phyloP scores from a whole-genome alignment of 2,888 invertebrate genomes.

The Salticus scenicus region DNA sequence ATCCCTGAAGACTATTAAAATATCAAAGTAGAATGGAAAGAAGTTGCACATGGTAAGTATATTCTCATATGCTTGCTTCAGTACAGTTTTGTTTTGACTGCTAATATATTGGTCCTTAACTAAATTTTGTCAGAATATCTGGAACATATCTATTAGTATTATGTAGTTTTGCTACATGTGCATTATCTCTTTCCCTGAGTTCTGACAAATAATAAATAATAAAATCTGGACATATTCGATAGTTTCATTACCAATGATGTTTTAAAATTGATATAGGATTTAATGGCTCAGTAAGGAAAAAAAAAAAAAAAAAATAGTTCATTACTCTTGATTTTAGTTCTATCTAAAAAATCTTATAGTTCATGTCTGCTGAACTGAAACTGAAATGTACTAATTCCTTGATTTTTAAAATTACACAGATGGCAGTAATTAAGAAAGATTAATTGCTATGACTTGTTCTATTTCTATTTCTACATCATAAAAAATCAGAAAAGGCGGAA shows the following conservation, averaged over 20 bases:
- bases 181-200: conserved; percentile 64
- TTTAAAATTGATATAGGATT: not conserved
- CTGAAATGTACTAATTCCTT: not conserved
- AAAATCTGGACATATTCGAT: conserved; percentile 32
- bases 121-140: conserved; percentile 45
- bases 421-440: not conserved
- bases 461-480: not conserved
- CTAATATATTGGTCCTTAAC: conserved; percentile 52
- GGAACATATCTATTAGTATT: conserved; percentile 33
- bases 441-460: not conserved
- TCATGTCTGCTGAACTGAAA: not conserved
- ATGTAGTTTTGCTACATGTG: conserved; percentile 45
- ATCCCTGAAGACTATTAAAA: conserved; percentile 4
- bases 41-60: conserved; percentile 60
- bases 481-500: conserved; percentile 11
- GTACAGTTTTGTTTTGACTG: conserved; percentile 26
- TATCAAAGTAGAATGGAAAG: conserved; percentile 36
- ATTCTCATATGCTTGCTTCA: conserved; percentile 36
- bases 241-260: conserved; percentile 26
- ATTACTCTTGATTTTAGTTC: not conserved
- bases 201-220: conserved; percentile 33
- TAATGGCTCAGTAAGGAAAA: not conserved
- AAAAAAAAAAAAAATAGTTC: no score
- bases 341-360: not conserved
- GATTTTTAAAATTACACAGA: not conserved